A percentile compares a stretch with the other conserved stretches of the same genome.
Conservation (phyloP, 2,888 invertebrate genomes). For the Volucella bombylans region DNA sequence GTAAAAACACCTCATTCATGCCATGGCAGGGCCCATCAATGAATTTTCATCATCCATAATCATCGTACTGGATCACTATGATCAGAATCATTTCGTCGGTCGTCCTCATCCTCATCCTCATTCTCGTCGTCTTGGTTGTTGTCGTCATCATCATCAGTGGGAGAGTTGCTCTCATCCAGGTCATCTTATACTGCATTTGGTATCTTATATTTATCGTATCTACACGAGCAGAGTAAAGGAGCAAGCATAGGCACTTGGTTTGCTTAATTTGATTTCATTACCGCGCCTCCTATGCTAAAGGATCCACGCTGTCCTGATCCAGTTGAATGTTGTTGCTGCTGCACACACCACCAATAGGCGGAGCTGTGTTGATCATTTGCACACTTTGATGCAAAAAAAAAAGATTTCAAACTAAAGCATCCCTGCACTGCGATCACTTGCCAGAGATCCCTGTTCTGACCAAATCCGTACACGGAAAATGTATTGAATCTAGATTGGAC, state of each 20-base stretch:
- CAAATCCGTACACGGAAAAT: conserved; percentile 40
- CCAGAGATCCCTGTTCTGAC: conserved; percentile 1
- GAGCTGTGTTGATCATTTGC: conserved; percentile 74
- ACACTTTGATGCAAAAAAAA: conserved; percentile 61
- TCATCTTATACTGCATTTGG: conserved; percentile 31
- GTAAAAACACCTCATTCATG: conserved; percentile 71
- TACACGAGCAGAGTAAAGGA: conserved; percentile 22
- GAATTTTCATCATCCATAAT: conserved; percentile 74
- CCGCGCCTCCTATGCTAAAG: conserved; percentile 78
- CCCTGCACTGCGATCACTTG: conserved; percentile 16
- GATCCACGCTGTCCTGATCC: conserved; percentile 65
- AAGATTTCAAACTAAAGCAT: conserved; percentile 43
- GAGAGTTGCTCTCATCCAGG: conserved; percentile 40
- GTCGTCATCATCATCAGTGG: conserved; percentile 35
- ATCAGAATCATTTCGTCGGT: conserved; percentile 50
- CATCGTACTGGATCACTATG: conserved; percentile 71
- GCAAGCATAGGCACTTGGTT: conserved; percentile 79
- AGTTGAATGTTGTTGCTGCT: conserved; percentile 40
- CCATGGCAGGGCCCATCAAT: conserved; percentile 63
- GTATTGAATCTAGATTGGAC: conserved; percentile 67
- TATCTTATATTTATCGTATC: no score
- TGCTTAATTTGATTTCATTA: conserved; percentile 83
- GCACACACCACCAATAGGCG: conserved; percentile 52
- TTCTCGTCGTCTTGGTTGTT: conserved; percentile 30
- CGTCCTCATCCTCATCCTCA: conserved; percentile 41